These are phyloP conservation scores for Mixornis gularis DNA, from an alignment of 2,113 vertebrate genomes.

Conservation along the genomic window DNA sequence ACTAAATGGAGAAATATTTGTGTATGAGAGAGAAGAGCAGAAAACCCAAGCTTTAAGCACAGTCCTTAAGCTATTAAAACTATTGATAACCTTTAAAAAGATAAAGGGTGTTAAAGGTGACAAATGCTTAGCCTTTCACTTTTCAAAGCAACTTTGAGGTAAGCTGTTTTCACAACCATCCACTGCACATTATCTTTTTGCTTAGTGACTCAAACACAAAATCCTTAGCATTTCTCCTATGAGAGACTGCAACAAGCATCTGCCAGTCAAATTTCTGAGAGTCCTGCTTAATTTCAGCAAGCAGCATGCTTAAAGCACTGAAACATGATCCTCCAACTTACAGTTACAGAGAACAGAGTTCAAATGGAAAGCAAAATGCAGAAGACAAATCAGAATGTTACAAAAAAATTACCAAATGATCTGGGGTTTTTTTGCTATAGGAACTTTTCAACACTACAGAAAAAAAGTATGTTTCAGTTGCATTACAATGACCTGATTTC, in stretches of 20 bases:
- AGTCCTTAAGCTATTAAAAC: background rate
- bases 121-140: background rate
- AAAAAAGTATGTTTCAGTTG: background rate
- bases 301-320: background rate
- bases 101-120: background rate
- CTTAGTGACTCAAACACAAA: background rate
- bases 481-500: background rate
- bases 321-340: background rate
- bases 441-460: background rate
- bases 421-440: background rate
- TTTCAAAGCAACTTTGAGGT: background rate
- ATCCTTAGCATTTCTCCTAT: background rate
- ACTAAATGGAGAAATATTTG: slow-evolving; percentile 9
- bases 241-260: background rate
- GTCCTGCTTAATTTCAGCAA: background rate
- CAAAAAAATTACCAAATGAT: background rate
- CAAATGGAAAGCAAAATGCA: background rate
- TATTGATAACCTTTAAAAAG: background rate
- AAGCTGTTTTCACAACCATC: background rate
- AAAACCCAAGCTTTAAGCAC: slow-evolving; percentile 1
- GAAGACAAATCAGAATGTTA: background rate
- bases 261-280: background rate
- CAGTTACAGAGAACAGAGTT: background rate
- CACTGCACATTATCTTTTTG: background rate
- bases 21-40: background rate